Evolutionary conservation across 2,888 invertebrate species (phyloP), one percentile per base, ranked within the genome.

Genomic region (Tipula lateralis): DNA sequence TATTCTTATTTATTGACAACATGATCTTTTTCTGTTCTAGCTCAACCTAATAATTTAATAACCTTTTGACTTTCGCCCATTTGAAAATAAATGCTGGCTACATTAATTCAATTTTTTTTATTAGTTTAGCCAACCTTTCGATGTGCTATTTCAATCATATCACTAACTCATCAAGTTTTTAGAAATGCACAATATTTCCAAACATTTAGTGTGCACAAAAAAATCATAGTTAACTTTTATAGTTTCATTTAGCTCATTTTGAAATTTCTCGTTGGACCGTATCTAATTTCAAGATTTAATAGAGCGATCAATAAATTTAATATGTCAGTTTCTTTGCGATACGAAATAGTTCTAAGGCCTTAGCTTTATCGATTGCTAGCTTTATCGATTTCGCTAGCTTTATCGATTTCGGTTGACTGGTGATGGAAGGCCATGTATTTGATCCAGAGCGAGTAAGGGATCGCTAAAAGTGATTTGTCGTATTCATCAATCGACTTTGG

Each of bases 261-360:
- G 92, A 86, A 97, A 93, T 0, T 93, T 92, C 87, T 96, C 96
- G 91, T 93, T 92, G 1, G 93, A 1, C 98, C 98, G 89, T 96
- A 97, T 86, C 94, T 91, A 86, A 96, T 94, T 90, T 99, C 99
- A 85, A 99, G 91, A 91, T 97, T 97, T 86, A 99, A 90, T 87
- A 96, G 91, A 0, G 97, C 97, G 83, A 96, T 93, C 97, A 98
- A 99, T 39, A 99, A 92, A 89, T 98, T 98, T 30, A 96, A 91
- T 85, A 94, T 93, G 87, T 99, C 99, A 36, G 93, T 92, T 86
- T 95, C 94, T 87, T 96, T 95, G 1, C 96, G 93, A 89, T 95
- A 95, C 84, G 93, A 93, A 84, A 99, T 98, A 0, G 94, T 93
- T 87, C 93, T 93, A 1, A 99, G 90, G 0, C 98, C 99, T 87